Conservation (phyloP, 2,888 invertebrate species). For the Coremacera marginata region DNA sequence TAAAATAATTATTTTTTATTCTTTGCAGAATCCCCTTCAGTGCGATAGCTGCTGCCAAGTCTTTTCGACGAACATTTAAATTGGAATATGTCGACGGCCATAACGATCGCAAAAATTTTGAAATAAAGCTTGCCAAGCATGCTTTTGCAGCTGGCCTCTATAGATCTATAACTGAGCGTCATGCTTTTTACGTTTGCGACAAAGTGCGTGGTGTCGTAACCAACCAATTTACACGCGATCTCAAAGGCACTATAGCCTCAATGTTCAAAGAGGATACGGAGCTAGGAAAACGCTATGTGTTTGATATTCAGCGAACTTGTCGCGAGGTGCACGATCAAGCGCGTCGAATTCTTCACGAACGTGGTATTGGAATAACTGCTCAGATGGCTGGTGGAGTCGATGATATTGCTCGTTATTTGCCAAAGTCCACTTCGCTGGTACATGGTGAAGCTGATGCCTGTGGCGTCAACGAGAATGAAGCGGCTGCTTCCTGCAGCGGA, state of each 20-base stretch:
- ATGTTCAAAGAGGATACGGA: slow-evolving; percentile 91
- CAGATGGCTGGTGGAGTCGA: slow-evolving; percentile 48
- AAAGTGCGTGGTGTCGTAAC: slow-evolving; percentile 90
- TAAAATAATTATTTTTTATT: slow-evolving; percentile 20
- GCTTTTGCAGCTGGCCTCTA: slow-evolving; percentile 86
- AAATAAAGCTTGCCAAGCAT: slow-evolving; percentile 84
- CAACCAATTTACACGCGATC: slow-evolving; percentile 88
- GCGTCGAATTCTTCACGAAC: slow-evolving; percentile 78
- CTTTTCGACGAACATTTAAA: slow-evolving; percentile 80
- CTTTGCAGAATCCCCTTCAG: slow-evolving; percentile 82
- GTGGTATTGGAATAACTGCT: slow-evolving; percentile 63
- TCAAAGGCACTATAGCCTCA: slow-evolving; percentile 90
- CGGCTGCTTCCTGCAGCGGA: slow-evolving; percentile 30
- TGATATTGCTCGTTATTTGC: slow-evolving; percentile 49
- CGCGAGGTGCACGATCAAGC: slow-evolving; percentile 92
- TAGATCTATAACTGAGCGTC: slow-evolving; percentile 90
- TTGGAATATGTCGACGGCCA: slow-evolving; percentile 80
- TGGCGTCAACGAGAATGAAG: slow-evolving; percentile 2
- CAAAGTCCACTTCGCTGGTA: slow-evolving; percentile 38
- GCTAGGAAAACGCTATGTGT: slow-evolving; percentile 89
- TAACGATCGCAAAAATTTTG: slow-evolving; percentile 76
- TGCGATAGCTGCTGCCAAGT: slow-evolving; percentile 83
- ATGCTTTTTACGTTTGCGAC: slow-evolving; percentile 93
- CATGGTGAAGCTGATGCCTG: slow-evolving; percentile 20
- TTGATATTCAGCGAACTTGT: slow-evolving; percentile 89